Evolutionary conservation across 2,888 invertebrate genomes (phyloP), one percentile per base, ranked within the genome.

Genomic region (Tanypteryx hageni): DNA sequence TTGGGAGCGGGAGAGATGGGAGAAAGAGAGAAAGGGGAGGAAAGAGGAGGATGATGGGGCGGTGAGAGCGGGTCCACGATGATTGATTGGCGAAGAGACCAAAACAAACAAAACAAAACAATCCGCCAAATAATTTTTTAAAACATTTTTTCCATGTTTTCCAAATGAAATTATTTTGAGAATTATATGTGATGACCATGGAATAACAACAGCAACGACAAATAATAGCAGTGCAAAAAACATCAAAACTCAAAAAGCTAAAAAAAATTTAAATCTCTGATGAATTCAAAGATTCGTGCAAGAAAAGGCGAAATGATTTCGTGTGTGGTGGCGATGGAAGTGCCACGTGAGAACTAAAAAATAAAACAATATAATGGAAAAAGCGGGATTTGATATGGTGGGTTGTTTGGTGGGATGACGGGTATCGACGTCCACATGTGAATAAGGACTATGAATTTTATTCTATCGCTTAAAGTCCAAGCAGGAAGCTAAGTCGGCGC

Each of bases 21-120:
- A 27, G 61, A 11, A 57, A 56, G 83, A 5, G 83, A 57, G 82
- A 44, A n/a, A 3, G 13, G 14, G 31, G 93, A 92, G 92, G 64
- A 92, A 92, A 92, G 92, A 84, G 84, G 81, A 59, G 58, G 93
- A 68, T 64, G 92, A 81, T 56, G 86, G 86, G 86, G 59, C 16
- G 61, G 64, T 89, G 64, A 89, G 89, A 64, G 89, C 64, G 61
- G 61, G 89, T 89, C 64, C 89, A 89, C 89, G 89, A 89, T 11
- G n/a, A 64, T 89, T 89, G 89, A 86, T 61, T 86, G 61, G 61
- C 86, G 16, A 44, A 31, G n/a, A 31, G 61, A 89, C 61, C 89
- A 89, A 89, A 89, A 64, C 7, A 44, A 83, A 83, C 44, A 44
- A 83, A 83, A 83, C 13, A 14, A n/a, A 83, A 56, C 31, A 16